Conservation (phyloP, 2,797 vertebrate species). For the Hapalemur alaotrensis region DNA sequence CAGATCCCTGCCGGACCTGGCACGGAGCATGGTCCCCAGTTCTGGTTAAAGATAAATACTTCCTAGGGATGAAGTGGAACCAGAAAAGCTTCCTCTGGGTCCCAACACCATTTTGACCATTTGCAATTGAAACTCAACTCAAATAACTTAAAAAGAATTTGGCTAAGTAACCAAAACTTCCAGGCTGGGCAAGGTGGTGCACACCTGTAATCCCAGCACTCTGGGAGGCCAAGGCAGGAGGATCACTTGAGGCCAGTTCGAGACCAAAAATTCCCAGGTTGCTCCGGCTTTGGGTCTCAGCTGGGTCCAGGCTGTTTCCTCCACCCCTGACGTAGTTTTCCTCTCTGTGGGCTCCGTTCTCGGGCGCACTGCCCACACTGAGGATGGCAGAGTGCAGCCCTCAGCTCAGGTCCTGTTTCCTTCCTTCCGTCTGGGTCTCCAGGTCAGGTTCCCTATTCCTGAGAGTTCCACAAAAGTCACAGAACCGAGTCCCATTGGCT, state of each 20-base stretch:
- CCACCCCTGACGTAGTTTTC: not conserved
- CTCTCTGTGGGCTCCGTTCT: not conserved
- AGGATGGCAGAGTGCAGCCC: not conserved
- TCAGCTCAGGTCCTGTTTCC: not conserved
- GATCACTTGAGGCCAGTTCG: not conserved
- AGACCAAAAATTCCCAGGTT: not conserved
- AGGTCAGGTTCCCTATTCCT: not conserved
- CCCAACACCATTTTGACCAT: not conserved
- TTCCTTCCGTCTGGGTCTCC: not conserved
- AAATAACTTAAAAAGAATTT: not conserved
- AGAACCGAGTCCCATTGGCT: not conserved
- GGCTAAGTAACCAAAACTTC: not conserved
- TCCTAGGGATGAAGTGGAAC: not conserved
- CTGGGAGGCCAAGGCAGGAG: not conserved
- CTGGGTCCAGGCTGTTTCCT: not conserved
- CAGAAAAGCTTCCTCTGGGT: not conserved
- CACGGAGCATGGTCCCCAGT: not conserved
- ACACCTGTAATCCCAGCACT: not conserved
- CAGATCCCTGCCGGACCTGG: not conserved
- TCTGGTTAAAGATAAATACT: not conserved
- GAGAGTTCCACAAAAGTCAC: not conserved
- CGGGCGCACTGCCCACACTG: not conserved
- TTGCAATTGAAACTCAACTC: not conserved
- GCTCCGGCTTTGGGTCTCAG: not conserved
- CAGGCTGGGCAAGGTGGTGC: not conserved